Percentiles rank a stretch among this genome's conserved stretches.
phyloP scores from a whole-genome alignment of 2,113 vertebrate genomes.

The Pelmatolapia mariae region DNA sequence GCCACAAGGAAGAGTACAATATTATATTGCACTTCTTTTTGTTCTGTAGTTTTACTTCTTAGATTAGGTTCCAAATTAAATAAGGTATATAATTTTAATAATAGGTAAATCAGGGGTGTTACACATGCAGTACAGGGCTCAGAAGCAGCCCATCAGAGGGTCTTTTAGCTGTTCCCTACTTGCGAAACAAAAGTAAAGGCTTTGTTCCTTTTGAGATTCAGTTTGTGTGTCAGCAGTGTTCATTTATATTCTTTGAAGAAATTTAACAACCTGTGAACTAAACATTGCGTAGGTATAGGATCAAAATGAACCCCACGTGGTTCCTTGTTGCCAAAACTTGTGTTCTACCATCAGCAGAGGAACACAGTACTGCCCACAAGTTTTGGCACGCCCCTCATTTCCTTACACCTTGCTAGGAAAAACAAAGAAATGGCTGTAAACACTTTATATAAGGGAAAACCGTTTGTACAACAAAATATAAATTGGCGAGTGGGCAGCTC shows the following conservation, averaged over 20 bases:
- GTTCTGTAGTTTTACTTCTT: background rate
- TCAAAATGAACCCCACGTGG: rapidly evolving
- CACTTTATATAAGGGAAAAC: rapidly evolving
- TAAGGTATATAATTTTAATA: background rate
- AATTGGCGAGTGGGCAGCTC: background rate
- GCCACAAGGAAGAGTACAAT: rapidly evolving
- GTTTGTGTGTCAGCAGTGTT: background rate
- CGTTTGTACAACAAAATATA: background rate
- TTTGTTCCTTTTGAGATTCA: background rate
- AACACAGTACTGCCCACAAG: background rate
- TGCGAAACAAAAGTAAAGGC: rapidly evolving
- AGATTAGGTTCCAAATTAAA: background rate
- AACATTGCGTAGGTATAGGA: background rate
- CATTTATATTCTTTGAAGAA: background rate
- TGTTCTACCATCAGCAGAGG: background rate
- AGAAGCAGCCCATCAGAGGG: background rate
- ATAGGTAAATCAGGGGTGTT: background rate
- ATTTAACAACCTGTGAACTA: background rate
- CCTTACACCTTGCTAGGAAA: background rate
- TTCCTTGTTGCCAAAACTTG: background rate
- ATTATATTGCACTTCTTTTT: background rate
- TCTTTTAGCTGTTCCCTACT: rapidly evolving
- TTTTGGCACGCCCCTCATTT: background rate
- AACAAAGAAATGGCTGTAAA: background rate
- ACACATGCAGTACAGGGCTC: background rate